A percentile compares a stretch with the other conserved stretches of the same genome.
phyloP scores from a whole-genome alignment of 2,113 vertebrate genomes.

The Pelvicachromis taeniatus region DNA sequence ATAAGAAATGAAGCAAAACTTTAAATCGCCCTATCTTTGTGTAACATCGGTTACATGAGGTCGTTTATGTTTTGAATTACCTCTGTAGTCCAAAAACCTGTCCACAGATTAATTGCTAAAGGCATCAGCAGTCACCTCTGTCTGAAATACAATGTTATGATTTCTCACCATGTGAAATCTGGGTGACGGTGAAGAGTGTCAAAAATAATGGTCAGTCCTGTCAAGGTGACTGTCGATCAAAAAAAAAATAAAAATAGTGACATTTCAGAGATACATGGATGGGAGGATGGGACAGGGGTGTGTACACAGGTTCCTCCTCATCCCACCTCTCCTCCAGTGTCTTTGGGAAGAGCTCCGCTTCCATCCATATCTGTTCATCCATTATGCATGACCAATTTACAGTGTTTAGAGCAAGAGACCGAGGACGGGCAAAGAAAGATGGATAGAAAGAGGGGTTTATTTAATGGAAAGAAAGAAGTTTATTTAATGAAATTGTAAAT shows the following conservation, averaged over 20 bases:
- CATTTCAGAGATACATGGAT: background rate
- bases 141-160: background rate
- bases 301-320: background rate
- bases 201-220: background rate
- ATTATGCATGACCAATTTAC: conserved; percentile 64
- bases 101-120: background rate
- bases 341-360: background rate
- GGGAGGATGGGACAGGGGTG: background rate
- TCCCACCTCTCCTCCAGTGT: background rate
- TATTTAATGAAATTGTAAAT: conserved; percentile 5
- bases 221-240: background rate
- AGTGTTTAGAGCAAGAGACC: background rate
- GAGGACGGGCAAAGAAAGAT: background rate
- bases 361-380: conserved; percentile 29
- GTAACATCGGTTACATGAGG: background rate
- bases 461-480: background rate
- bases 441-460: background rate
- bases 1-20: fast-evolving
- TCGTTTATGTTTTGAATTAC: background rate
- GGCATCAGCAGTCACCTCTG: background rate
- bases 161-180: background rate
- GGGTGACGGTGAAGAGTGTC: background rate
- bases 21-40: background rate
- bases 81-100: background rate
- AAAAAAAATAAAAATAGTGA: background rate